These are phyloP conservation scores for Lagenorhynchus albirostris DNA, from an alignment of 2,113 vertebrate genomes.

Conservation along the genomic window DNA sequence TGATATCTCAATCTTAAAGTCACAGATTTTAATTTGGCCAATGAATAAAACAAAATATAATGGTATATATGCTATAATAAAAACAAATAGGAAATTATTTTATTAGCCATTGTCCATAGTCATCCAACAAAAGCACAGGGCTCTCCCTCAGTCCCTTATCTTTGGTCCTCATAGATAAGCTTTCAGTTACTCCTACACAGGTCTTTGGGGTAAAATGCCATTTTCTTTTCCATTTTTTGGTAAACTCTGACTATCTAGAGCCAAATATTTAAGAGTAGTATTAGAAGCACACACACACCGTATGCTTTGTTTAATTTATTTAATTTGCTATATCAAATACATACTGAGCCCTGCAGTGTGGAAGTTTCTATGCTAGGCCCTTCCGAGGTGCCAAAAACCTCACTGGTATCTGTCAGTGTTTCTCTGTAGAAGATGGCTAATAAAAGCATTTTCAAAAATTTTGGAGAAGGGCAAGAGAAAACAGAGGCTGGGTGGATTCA, in stretches of 20 bases:
- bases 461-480: not conserved
- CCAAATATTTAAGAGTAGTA: not conserved
- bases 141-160: not conserved
- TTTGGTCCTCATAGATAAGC: not conserved
- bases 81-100: not conserved
- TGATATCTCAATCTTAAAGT: constrained; percentile 6
- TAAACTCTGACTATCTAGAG: not conserved
- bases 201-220: not conserved
- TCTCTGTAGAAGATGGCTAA: not conserved
- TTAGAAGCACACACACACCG: not conserved
- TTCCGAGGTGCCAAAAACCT: not conserved
- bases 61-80: not conserved
- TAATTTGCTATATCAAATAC: not conserved
- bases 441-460: not conserved
- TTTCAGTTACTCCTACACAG: not conserved
- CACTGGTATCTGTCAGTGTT: not conserved
- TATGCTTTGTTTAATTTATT: not conserved
- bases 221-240: not conserved
- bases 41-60: not conserved
- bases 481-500: not conserved
- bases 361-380: not conserved
- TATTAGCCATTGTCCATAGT: not conserved
- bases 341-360: not conserved
- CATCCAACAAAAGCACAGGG: not conserved
- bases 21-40: not conserved